Conservation (phyloP, 1,140 invertebrate genomes). For the Drosophila ficusphila region DNA sequence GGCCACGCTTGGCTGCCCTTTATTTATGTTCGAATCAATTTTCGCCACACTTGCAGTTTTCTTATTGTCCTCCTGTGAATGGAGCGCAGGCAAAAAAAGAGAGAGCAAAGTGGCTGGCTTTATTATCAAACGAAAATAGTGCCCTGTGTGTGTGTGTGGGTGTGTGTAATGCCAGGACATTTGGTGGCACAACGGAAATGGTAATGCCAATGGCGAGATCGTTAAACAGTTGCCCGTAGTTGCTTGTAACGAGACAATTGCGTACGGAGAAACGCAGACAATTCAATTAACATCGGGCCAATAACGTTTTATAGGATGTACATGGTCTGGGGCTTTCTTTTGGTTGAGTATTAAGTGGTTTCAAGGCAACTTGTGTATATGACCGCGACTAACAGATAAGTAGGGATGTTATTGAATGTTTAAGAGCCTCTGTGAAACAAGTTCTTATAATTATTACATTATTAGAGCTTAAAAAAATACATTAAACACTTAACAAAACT, state of each 20-base stretch:
- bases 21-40: conserved; percentile 57
- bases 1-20: conserved; percentile 42
- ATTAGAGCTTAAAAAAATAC: not conserved
- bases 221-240: conserved; percentile 39
- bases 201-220: conserved; percentile 35
- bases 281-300: conserved; percentile 54
- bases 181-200: conserved; percentile 26
- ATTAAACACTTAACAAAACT: not conserved
- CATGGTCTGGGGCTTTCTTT: conserved; percentile 5
- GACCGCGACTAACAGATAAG: not conserved
- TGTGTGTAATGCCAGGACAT: conserved; percentile 38
- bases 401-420: not conserved
- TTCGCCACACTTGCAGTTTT: conserved; percentile 61
- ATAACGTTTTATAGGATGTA: conserved; percentile 49
- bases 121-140: conserved; percentile 32
- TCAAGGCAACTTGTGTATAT: conserved; percentile 2
- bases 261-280: conserved; percentile 28
- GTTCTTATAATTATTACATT: not conserved
- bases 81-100: conserved; percentile 3
- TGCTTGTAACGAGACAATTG: conserved; percentile 37
- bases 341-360: conserved; percentile 4
- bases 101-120: conserved; percentile 24
- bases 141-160: conserved; percentile 6
- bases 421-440: not conserved
- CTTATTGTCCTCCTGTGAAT: conserved; percentile 45